Evolutionary conservation across 2,113 vertebrate species (phyloP), one percentile per base, ranked within the genome.

Genomic region (Danio rerio): DNA sequence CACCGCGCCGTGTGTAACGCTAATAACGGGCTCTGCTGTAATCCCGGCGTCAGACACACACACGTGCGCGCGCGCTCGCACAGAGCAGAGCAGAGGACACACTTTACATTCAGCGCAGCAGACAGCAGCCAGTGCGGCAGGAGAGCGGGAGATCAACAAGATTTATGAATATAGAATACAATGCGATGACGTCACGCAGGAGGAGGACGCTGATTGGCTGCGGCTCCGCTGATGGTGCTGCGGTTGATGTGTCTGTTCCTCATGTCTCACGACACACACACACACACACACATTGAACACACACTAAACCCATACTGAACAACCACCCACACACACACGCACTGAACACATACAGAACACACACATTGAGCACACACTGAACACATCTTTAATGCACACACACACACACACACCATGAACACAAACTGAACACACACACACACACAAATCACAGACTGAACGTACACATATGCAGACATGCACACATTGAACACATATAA

Each of bases 131-230:
- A 53, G 55, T 43, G 80, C 63, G 68, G 59, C 56, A 66, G 5
- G 7, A 59, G 74, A 45, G 49, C 15, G 18, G 55, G 59, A 52
- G 49, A 71, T 72, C 81, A 62, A 15, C 16, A 53, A 82, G 68
- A 56, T 49, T 59, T 69, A 79, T 53, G 75, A 85, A 69, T 85
- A 45, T 74, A 69, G 43, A 79, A 78, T 66, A 53, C 18, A 63
- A 80, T 74, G 52, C 21, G 15, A 62, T 65, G 50, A 63, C n/a
- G 20, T 77, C 61, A 78, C 62, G 40, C 31, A 0, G 0, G 7
- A 18, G 62, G 16, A 15, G 21, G 13, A 4, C 5, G 42, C 10
- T n/a, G 21, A 79, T 79, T 79, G 76, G 76, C 16, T 13, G 56
- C 8, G n/a, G 42, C 15, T 74, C 12, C 11, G 3, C 74, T 69